Evolutionary conservation across 2,797 vertebrate species (phyloP).

Genomic region (Pseudocheirus occidentalis): DNA sequence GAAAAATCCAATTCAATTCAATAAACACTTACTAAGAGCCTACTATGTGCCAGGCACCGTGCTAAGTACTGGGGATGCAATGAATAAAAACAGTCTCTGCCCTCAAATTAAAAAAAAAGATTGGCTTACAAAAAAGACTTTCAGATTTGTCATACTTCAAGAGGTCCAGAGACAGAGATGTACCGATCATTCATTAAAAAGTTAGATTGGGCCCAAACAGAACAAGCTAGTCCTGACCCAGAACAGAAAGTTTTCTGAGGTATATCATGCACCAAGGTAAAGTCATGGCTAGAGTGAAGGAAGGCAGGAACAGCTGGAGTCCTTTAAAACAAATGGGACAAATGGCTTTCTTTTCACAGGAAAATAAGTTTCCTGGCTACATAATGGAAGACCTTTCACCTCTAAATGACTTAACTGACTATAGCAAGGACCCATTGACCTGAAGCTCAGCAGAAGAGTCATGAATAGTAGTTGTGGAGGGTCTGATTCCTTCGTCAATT

Average conservation of each 20-base stretch:
- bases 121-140: background rate
- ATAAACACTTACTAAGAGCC: background rate
- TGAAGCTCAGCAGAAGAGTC: background rate
- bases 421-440: background rate
- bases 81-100: background rate
- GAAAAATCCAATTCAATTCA: background rate
- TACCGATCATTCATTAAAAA: constrained; percentile 1
- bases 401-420: background rate
- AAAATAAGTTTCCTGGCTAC: constrained; percentile 3
- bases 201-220: background rate
- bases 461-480: background rate
- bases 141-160: background rate
- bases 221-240: background rate
- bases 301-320: background rate
- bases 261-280: background rate
- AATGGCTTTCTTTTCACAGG: background rate
- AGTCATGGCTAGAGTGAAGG: background rate
- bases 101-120: background rate
- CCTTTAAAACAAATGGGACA: constrained; percentile 20
- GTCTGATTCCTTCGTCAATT: background rate
- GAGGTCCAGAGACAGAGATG: background rate
- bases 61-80: background rate
- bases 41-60: background rate
- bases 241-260: constrained; percentile 8
- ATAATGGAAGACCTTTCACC: constrained; percentile 28